Evolutionary conservation across 2,888 invertebrate species (phyloP), one percentile per base, ranked within the genome.

Genomic region (Podabrus alpinus): DNA sequence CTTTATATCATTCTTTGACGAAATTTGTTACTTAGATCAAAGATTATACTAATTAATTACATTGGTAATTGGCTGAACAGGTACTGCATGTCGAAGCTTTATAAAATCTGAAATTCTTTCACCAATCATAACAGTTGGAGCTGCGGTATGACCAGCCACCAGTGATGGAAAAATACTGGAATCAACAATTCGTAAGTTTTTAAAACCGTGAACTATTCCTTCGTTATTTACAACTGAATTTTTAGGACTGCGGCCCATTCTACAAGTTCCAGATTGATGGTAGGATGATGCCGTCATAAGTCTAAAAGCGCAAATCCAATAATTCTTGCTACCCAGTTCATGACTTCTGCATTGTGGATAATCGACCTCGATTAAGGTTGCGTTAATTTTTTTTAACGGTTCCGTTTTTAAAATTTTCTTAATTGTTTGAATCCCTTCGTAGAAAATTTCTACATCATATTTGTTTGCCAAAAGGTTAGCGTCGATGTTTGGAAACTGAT

Each of bases 371-470:
- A 73, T 19, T 17, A 73, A 24, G 4, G 1, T 61, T 9, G 73
- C 69, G 17, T 73, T 70, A 11, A 73, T 60, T 11, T 7, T 16
- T 59, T 45, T 19, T 67, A 73, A 66, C 7, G 69, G 62, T 29
- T 70, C 16, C 0, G 92, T 92, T 10, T 83, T 69, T 1, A 78
- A 11, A 15, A 84, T 69, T 4, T 76, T 72, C 15, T 80, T 10
- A 4, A 79, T 45, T 15, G 74, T 76, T 13, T 90, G 86, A 5
- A 93, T 89, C 0, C 91, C 90, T 15, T 90, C 88, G 1, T 92
- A 88, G n/a, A 93, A 86, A 1, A 90, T 91, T 15, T 90, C 88
- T 3, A 91, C 85, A 81, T 95, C 94, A 2, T 90, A 13, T 9
- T 13, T 9, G 13, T 29, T 68, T 0, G 81, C 76, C n/a, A 82